A percentile compares a stretch with the other conserved stretches of the same genome.
These are phyloP conservation scores for Hemicentrotus pulcherrimus DNA, from an alignment of 35 echinoderm and acorn worm genomes.

Conservation along the genomic window DNA sequence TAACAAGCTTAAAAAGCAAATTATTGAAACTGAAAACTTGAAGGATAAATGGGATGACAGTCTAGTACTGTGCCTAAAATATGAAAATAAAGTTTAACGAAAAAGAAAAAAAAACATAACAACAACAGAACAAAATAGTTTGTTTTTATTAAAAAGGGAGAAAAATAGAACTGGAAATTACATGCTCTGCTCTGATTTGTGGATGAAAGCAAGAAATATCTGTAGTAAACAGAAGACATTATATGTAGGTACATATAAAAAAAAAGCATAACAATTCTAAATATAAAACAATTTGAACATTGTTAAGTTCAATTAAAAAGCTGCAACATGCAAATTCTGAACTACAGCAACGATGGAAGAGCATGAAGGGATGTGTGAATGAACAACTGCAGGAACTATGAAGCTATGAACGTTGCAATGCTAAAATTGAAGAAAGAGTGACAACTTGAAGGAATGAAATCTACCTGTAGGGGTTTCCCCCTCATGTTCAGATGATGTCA, in stretches of 20 bases:
- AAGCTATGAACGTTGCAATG: not conserved
- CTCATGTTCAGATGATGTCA: slow-evolving; percentile 16
- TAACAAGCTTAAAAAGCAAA: not conserved
- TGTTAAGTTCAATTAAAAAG: too few relatives aligned
- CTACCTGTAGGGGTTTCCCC: slow-evolving; percentile 18
- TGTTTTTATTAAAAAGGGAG: too few relatives aligned
- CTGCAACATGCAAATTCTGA: not conserved
- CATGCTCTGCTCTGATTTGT: too few relatives aligned
- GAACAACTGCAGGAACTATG: not conserved
- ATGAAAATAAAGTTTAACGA: too few relatives aligned
- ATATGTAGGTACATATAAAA: too few relatives aligned
- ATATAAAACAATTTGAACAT: too few relatives aligned
- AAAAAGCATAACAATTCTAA: too few relatives aligned
- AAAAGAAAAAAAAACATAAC: too few relatives aligned
- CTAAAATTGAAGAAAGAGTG: not conserved
- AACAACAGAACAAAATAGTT: too few relatives aligned
- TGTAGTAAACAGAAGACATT: too few relatives aligned
- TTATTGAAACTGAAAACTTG: not conserved
- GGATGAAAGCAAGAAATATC: too few relatives aligned
- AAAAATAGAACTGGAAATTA: too few relatives aligned
- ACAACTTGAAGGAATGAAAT: not conserved
- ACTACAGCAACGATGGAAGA: not conserved
- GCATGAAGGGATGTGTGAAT: not conserved
- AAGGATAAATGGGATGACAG: not conserved
- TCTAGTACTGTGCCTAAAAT: not conserved